Base-by-base conservation (phyloP, 2,888 invertebrate species). In the Aquatica leii region DNA sequence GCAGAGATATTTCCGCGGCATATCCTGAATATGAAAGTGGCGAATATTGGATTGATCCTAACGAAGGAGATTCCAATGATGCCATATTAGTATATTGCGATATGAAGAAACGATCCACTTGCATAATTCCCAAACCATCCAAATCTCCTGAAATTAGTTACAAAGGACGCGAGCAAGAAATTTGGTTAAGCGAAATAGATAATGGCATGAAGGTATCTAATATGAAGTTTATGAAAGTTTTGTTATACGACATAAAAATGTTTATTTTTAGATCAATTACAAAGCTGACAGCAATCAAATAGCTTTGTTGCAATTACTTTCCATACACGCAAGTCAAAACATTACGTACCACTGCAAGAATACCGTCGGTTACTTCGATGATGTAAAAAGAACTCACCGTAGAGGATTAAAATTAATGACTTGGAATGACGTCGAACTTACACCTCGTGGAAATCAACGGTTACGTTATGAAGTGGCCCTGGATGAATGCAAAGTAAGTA, bases 331-430 rank as follows among this genome's bases (percentile, higher is more conserved):
- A 0, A 84, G 87, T 12, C 97, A 97, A 80, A 94, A 91, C 75
- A 83, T 97, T 15, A 95, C 94, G 0, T 91, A 94, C 80, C 90
- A 94, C 76, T 97, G 96, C 76, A 88, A 87, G 73, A 95, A 94
- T 77, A 90, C 92, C 0, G 86, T 91, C 11, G 94, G 91, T 1
- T 92, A 90, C 79, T 92, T 86, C 75, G 91, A 94, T 77, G 85
- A 86, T 0, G 84, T 83, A 0, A 85, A 86, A 52, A 87, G 87
- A 71, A 89, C 90, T 56, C 87, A 90, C 76, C 83, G 87, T 60
- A 88, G 86, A 66, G 92, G 93, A 0, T 76, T 95, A 60, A 94
- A 93, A 76, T 80, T 96, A 20, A 82, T 93, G 70, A 86, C 92
- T 0, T 93, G 91, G 86, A 93, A 93, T 73, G 95, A 95, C 76